Percentiles rank a stretch among this genome's conserved stretches.
These are phyloP conservation scores for Strigops habroptila DNA, from an alignment of 2,113 vertebrate genomes.

Conservation along the genomic window DNA sequence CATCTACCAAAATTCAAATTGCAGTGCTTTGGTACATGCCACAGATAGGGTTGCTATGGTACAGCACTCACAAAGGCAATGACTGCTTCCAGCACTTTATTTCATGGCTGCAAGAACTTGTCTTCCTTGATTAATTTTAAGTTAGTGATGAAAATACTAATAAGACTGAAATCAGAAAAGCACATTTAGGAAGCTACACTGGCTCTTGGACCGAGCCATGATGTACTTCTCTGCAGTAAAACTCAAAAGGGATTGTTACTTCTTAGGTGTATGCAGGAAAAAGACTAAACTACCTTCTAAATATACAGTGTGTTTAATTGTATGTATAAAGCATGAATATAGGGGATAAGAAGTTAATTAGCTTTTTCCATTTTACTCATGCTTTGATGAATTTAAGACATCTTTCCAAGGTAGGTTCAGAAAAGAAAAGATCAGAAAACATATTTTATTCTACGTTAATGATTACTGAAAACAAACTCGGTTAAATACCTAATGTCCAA, in stretches of 20 bases:
- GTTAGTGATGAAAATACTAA: constrained; percentile 20
- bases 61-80: neutral
- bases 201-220: neutral
- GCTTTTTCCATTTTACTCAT: neutral
- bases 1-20: constrained; percentile 3
- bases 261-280: neutral
- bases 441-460: neutral
- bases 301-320: neutral
- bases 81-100: constrained; percentile 11
- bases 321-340: neutral
- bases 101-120: constrained; percentile 38
- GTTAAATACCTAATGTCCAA: neutral
- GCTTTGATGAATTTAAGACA: neutral
- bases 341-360: neutral
- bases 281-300: neutral
- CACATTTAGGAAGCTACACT: neutral
- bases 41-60: neutral
- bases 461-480: neutral
- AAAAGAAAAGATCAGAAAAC: neutral
- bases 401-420: neutral
- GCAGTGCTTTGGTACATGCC: neutral
- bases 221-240: neutral
- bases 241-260: neutral
- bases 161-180: neutral
- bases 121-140: constrained; percentile 35